Conservation (phyloP, 2,113 vertebrate genomes). For the Pristiophorus japonicus region DNA sequence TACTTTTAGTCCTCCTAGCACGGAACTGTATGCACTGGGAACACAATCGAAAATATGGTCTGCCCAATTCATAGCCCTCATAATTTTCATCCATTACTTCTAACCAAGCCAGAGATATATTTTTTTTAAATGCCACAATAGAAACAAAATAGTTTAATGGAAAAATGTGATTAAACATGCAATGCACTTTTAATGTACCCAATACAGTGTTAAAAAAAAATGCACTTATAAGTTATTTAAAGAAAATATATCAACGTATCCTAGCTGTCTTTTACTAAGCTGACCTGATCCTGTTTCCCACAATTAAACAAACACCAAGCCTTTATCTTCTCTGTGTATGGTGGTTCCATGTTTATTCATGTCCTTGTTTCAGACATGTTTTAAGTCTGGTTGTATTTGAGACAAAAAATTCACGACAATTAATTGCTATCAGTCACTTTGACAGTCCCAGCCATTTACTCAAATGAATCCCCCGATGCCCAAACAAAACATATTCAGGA, state of each 20-base stretch:
- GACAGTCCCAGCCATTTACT: background rate
- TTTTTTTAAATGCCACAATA: background rate
- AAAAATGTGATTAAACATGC: background rate
- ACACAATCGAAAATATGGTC: background rate
- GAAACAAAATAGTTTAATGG: background rate
- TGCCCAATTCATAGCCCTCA: background rate
- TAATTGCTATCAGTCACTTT: background rate
- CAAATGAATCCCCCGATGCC: background rate
- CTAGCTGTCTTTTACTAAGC: background rate
- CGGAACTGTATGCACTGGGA: background rate
- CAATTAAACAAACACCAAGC: background rate
- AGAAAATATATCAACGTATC: background rate
- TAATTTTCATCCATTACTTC: background rate
- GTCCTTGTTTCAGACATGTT: background rate
- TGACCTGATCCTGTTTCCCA: background rate
- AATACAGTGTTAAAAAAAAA: background rate
- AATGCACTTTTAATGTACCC: background rate
- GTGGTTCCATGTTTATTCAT: background rate
- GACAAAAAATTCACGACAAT: too few relatives aligned
- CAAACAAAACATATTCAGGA: too few relatives aligned
- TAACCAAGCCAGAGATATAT: background rate
- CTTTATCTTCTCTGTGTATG: background rate
- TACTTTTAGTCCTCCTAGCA: background rate
- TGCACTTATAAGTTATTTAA: background rate
- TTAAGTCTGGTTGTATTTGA: background rate